Base-by-base conservation (phyloP, 2,888 invertebrate genomes). In the Andricus curvator region DNA sequence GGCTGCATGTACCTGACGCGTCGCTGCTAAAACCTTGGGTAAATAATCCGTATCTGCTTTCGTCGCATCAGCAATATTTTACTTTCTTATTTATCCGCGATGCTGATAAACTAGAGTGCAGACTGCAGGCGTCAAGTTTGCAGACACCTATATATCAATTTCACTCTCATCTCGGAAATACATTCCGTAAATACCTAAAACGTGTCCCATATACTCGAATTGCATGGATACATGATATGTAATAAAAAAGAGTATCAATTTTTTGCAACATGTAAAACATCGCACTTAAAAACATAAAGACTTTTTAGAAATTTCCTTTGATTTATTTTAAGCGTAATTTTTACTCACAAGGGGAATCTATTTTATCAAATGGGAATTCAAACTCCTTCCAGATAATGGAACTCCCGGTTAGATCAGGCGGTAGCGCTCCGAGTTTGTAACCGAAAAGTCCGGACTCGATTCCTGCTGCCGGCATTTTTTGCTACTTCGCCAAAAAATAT, bases 1-100 rank as follows among this genome's bases (percentile, higher is more conserved):
- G 2, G 56, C 4, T 56, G 80, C 82, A 82, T 83, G 84, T 89
- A 89, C 88, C 87, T 87, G 88, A 89, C 86, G 85, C 84, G 84
- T 84, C 83, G 82, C 79, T 82, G 80, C 85, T 85, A 84, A 86
- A 87, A 88, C 80, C 60, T 82, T 84, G 85, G 83, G 82, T 85
- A 88, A 87, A 88, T 87, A 87, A 88, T 87, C 84, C 82, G 20
- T 79, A 51, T 81, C 74, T 74, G 41, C 67, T 65, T 62, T 37
- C 29, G 56, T 37, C 56, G 62, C 17, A 48, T 77, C 25, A 70
- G 29, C 29, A 29, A 70, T 29, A 70, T 70, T 51, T 51, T 70
- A 25, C 25, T 33, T 22, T 22, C 41, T 67, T 65, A 33, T 25
- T 66, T 41, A 66, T n/a, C 2, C n/a, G 37, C 13, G 4, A 66